A percentile compares a stretch with the other conserved stretches of the same genome.
Conservation (phyloP, 2,797 vertebrate species). For the Loris lydekkerianus region DNA sequence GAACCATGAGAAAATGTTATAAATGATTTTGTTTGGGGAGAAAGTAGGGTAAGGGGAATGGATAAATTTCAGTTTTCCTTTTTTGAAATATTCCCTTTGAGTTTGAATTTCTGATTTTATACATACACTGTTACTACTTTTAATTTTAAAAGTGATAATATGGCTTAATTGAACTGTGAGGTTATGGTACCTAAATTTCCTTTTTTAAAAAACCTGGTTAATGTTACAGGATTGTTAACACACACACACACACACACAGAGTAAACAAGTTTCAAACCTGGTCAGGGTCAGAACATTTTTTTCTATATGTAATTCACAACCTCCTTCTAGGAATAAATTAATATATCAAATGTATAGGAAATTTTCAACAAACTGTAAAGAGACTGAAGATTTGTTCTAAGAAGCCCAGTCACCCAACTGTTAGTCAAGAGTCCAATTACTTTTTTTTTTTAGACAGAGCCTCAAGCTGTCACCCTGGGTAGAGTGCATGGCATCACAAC, state of each 20-base stretch:
- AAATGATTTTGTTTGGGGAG: constrained; percentile 1
- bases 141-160: neutral
- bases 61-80: constrained; percentile 30
- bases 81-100: constrained; percentile 38
- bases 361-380: constrained; percentile 55
- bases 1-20: constrained; percentile 23
- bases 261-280: neutral
- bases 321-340: constrained; percentile 30
- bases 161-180: neutral
- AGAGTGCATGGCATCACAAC: too few relatives aligned
- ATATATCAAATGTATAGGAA: neutral
- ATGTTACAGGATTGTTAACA: neutral
- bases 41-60: neutral
- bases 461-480: too few relatives aligned
- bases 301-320: constrained; percentile 11
- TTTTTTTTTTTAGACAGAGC: neutral
- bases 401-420: neutral
- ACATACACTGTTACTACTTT: neutral
- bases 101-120: constrained; percentile 49
- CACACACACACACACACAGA: neutral
- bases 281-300: neutral
- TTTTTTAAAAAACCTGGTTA: neutral
- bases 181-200: neutral
- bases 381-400: neutral
- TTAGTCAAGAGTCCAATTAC: neutral